These are phyloP conservation scores for Pteronura brasiliensis DNA, from an alignment of 2,113 vertebrate genomes.

Conservation along the genomic window DNA sequence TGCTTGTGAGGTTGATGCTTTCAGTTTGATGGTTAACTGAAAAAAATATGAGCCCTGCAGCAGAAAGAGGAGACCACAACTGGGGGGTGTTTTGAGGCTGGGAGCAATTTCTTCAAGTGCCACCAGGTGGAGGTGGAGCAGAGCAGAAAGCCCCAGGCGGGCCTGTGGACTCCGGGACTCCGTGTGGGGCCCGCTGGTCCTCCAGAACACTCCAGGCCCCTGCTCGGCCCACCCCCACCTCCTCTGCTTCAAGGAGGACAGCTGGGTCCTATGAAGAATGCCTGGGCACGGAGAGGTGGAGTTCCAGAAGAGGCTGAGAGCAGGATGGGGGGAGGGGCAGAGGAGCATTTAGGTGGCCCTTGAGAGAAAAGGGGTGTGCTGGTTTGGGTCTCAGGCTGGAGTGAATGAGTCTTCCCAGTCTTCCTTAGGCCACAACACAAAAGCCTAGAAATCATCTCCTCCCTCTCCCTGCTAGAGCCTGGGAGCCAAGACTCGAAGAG, in stretches of 20 bases:
- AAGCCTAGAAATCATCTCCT: not conserved
- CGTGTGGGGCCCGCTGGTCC: not conserved
- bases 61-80: not conserved
- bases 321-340: not conserved
- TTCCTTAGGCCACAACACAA: not conserved
- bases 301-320: not conserved
- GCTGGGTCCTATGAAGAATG: not conserved
- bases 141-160: not conserved
- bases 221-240: too few species aligned
- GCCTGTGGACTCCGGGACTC: not conserved
- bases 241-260: not conserved
- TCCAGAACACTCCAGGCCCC: not conserved
- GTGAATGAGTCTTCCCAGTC: not conserved
- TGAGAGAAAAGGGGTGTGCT: not conserved
- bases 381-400: not conserved
- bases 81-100: not conserved
- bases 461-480: not conserved
- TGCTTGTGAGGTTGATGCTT: not conserved
- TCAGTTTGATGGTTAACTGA: not conserved
- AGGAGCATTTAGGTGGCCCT: not conserved
- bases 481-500: not conserved
- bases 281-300: not conserved
- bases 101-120: constrained; percentile 28
- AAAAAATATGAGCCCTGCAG: not conserved
- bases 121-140: constrained; percentile 49